Evolutionary conservation across 2,797 vertebrate species (phyloP).

Genomic region (Karalla daura): DNA sequence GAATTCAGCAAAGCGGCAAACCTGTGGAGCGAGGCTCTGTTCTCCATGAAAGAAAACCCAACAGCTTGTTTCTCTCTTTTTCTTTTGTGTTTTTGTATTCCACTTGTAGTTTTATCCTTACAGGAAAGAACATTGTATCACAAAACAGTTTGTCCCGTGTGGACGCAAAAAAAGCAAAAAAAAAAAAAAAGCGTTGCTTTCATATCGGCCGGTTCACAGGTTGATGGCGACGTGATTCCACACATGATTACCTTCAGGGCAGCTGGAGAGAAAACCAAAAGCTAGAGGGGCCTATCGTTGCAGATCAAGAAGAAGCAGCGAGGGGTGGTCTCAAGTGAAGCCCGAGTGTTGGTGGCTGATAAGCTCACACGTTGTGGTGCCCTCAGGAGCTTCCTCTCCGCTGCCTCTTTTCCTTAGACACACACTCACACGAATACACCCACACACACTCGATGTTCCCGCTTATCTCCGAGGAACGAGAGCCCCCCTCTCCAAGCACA

Average conservation of each 20-base stretch:
- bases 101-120: slow-evolving; percentile 9
- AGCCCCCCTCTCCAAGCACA: slow-evolving; percentile 58
- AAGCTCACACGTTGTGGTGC: slow-evolving; percentile 60
- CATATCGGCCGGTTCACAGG: slow-evolving; percentile 36
- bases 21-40: slow-evolving; percentile 23
- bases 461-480: slow-evolving; percentile 77
- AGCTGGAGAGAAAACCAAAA: slow-evolving; percentile 34
- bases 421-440: slow-evolving; percentile 32
- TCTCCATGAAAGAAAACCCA: slow-evolving; percentile 4
- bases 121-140: slow-evolving; percentile 5
- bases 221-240: slow-evolving; percentile 43
- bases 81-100: too few relatives aligned
- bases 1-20: slow-evolving; percentile 55
- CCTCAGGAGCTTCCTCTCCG: slow-evolving; percentile 55
- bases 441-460: slow-evolving; percentile 40
- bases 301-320: slow-evolving; percentile 66
- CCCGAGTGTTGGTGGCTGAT: slow-evolving; percentile 79
- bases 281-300: slow-evolving; percentile 59
- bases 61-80: slow-evolving; percentile 8
- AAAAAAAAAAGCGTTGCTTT: slow-evolving; percentile 26
- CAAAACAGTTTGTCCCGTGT: slow-evolving; percentile 16
- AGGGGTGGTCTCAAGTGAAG: slow-evolving; percentile 70
- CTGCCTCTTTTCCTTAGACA: slow-evolving; percentile 19
- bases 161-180: too few relatives aligned
- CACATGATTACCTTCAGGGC: slow-evolving; percentile 45